These are phyloP conservation scores for Furcifer pardalis DNA, from an alignment of 2,797 vertebrate species.

Conservation along the genomic window DNA sequence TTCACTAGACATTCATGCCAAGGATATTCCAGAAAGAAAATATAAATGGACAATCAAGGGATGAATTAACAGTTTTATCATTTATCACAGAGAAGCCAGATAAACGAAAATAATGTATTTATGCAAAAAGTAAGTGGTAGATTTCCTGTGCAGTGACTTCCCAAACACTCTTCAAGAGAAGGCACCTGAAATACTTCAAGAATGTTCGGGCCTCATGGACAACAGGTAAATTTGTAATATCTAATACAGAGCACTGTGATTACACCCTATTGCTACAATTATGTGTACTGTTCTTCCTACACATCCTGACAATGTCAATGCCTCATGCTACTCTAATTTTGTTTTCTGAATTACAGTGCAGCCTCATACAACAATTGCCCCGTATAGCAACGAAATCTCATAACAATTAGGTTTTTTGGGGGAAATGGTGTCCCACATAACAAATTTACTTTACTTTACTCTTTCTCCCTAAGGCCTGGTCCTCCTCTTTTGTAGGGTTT, in stretches of 20 bases:
- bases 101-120: conserved; percentile 69
- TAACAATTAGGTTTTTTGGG: too few relatives aligned
- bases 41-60: conserved; percentile 66
- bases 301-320: not conserved
- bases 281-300: not conserved
- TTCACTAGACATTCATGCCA: conserved; percentile 70
- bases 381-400: too few relatives aligned
- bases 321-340: not conserved
- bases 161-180: conserved; percentile 60
- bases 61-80: conserved; percentile 71
- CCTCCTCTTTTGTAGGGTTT: too few relatives aligned
- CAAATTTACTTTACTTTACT: too few relatives aligned
- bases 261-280: conserved; percentile 11
- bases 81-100: conserved; percentile 62
- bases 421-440: too few relatives aligned
- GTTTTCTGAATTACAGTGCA: not conserved
- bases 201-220: conserved; percentile 46
- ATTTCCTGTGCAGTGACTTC: conserved; percentile 67
- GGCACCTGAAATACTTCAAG: conserved; percentile 44
- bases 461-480: too few relatives aligned
- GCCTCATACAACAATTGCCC: too few relatives aligned
- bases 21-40: conserved; percentile 59
- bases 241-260: conserved; percentile 32
- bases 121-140: conserved; percentile 68
- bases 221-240: conserved; percentile 46